These are phyloP conservation scores for Gephyroberyx darwinii DNA, from an alignment of 2,797 vertebrate species.

Conservation along the genomic window DNA sequence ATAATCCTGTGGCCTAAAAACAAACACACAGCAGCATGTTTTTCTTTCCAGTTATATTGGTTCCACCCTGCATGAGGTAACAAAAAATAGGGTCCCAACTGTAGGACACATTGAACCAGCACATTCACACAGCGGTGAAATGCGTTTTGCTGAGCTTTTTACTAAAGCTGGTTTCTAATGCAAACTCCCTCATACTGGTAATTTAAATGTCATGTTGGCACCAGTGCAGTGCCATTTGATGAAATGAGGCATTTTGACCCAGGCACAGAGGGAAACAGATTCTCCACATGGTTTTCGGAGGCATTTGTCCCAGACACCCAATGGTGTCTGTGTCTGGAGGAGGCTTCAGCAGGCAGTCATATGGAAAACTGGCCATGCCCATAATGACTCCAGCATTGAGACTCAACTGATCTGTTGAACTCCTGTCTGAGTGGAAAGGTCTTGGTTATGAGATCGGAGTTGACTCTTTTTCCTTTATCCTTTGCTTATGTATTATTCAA, in stretches of 20 bases:
- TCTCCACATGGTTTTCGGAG: constrained; percentile 65
- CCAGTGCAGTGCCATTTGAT: constrained; percentile 48
- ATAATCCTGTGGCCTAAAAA: constrained; percentile 33
- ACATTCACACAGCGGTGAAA: constrained; percentile 16
- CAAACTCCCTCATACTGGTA: constrained; percentile 31
- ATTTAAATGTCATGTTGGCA: constrained; percentile 55
- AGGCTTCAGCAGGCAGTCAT: constrained; percentile 47
- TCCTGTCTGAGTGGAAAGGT: constrained; percentile 34
- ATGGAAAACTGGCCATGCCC: constrained; percentile 64
- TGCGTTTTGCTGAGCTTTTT: constrained; percentile 4
- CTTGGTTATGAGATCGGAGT: constrained; percentile 13
- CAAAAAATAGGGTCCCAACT: constrained; percentile 26
- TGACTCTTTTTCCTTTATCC: constrained; percentile 1
- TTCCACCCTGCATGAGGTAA: constrained; percentile 63
- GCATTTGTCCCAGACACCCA: constrained; percentile 65
- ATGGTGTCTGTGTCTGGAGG: constrained; percentile 60
- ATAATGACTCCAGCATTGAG: constrained; percentile 49
- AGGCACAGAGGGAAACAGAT: constrained; percentile 58
- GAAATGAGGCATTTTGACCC: constrained; percentile 55
- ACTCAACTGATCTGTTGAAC: constrained; percentile 40
- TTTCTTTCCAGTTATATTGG: constrained; percentile 48
- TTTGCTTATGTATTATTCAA: constrained; percentile 13
- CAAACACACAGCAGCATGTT: constrained; percentile 33
- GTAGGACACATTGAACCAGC: constrained; percentile 39
- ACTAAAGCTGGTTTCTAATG: constrained; percentile 20